Evolutionary conservation across 1,140 invertebrate genomes (phyloP), one percentile per base, ranked within the genome.

Genomic region (Tyrophagus putrescentiae): DNA sequence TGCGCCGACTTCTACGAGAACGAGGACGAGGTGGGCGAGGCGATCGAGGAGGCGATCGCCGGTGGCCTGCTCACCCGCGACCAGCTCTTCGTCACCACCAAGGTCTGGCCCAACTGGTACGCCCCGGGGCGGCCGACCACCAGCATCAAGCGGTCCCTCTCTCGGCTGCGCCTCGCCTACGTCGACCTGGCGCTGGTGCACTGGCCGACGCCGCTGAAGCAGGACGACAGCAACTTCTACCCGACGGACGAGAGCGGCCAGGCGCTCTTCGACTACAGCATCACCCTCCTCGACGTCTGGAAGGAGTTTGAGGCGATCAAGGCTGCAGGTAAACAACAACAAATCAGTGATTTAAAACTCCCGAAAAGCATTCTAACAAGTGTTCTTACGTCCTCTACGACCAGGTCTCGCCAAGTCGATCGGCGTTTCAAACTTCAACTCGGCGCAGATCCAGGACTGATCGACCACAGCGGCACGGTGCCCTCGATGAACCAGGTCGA

Each of bases 351-450:
- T 73, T 78, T 21, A 72, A 80, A 56, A 27, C 31, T 6, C 31
- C 31, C 31, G 13, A 27, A 23, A 54, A 5, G 6, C 18, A 54
- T 9, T 41, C 6, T 31, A 31, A 54, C 28, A 28, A 54, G 36
- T 41, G 5, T 23, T 5, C 27, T 31, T 18, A 21, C 28, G 9
- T 41, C 28, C 9, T 54, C 6, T 27, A 27, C 21, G n/a, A 6
- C 72, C 80, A 57, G 87, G 87, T 1, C 73, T 89, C 9, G 75
- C 78, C 0, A 80, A 76, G 50, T 82, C 83, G 57, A 87, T 96
- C 67, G 91, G 91, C 0, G 64, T 94, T 0, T 92, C 87, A 32
- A 96, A 95, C 71, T 95, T 95, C 68, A 94, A 90, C 69, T 80
- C 77, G 33, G 70, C 78, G 27, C 92, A 96, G 72, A 78, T 92